These are phyloP conservation scores for Callipepla californica DNA, from an alignment of 2,113 vertebrate species.

Conservation along the genomic window DNA sequence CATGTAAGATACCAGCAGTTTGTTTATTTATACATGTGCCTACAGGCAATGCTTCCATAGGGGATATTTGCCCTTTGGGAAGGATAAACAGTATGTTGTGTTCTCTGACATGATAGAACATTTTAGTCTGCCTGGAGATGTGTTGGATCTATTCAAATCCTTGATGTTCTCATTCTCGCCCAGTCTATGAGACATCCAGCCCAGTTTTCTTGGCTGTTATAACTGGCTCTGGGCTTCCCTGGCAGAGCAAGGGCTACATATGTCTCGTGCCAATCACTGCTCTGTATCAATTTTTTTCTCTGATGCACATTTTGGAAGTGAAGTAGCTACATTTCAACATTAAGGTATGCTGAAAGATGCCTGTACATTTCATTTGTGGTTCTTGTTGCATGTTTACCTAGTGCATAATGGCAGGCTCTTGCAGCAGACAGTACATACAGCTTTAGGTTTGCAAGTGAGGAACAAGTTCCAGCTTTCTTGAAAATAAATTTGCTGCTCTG, in stretches of 20 bases:
- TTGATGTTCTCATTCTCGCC: conserved; percentile 18
- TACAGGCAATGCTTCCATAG: not conserved
- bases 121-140: conserved; percentile 1
- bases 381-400: not conserved
- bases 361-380: not conserved
- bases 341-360: conserved; percentile 51
- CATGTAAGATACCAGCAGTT: not conserved
- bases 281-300: conserved; percentile 15
- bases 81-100: not conserved
- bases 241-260: not conserved
- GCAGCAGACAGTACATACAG: not conserved
- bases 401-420: not conserved
- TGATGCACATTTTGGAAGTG: conserved; percentile 43
- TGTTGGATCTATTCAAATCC: not conserved
- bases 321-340: conserved; percentile 54
- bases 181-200: conserved; percentile 7
- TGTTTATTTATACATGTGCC: not conserved
- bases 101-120: not conserved
- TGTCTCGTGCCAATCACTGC: conserved; percentile 35
- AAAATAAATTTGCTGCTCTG: conserved; percentile 53
- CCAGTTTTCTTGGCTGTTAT: conserved; percentile 50
- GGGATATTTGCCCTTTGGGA: not conserved
- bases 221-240: conserved; percentile 46
- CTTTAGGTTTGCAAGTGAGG: not conserved
- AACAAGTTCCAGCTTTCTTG: conserved; percentile 50